phyloP scores from a whole-genome alignment of 2,888 invertebrate species.

The Archips crataeganus region DNA sequence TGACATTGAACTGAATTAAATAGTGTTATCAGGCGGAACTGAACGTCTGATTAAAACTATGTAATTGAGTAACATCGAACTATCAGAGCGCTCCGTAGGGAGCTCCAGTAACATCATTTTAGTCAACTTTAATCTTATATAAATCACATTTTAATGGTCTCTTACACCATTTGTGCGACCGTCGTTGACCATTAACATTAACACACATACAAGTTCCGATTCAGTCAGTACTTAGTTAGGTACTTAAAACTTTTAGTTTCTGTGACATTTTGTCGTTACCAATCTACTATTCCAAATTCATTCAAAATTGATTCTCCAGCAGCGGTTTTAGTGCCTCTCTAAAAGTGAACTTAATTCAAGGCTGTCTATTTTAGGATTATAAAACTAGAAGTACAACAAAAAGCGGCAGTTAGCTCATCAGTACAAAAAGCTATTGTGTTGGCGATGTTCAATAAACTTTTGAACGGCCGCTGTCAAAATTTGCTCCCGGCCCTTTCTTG shows the following conservation, averaged over 20 bases:
- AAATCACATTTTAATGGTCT: slow-evolving; percentile 76
- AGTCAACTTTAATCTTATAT: slow-evolving; percentile 65
- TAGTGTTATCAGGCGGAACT: slow-evolving; percentile 75
- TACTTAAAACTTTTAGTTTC: slow-evolving; percentile 48
- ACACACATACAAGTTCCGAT: slow-evolving; percentile 67
- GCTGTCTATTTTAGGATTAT: slow-evolving; percentile 56
- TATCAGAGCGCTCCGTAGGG: slow-evolving; percentile 60
- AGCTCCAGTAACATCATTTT: slow-evolving; percentile 66
- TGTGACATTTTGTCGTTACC: slow-evolving; percentile 51
- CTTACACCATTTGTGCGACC: slow-evolving; percentile 58
- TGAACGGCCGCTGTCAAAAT: slow-evolving; percentile 68
- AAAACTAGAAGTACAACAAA: slow-evolving; percentile 54
- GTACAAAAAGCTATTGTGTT: slow-evolving; percentile 63
- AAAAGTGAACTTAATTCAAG: slow-evolving; percentile 59
- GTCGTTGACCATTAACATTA: slow-evolving; percentile 20
- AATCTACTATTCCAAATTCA: slow-evolving; percentile 47
- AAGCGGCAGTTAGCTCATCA: slow-evolving; percentile 61
- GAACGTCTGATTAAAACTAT: slow-evolving; percentile 59
- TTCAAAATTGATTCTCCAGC: slow-evolving; percentile 48
- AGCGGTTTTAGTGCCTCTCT: slow-evolving; percentile 35
- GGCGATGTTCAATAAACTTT: slow-evolving; percentile 64
- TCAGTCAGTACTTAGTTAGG: slow-evolving; percentile 44
- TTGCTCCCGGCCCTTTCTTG: slow-evolving; percentile 82
- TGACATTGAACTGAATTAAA: slow-evolving; percentile 81
- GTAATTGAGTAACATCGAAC: slow-evolving; percentile 66